These are phyloP conservation scores for Platichthys stellatus DNA, from an alignment of 2,113 vertebrate genomes.

Conservation along the genomic window DNA sequence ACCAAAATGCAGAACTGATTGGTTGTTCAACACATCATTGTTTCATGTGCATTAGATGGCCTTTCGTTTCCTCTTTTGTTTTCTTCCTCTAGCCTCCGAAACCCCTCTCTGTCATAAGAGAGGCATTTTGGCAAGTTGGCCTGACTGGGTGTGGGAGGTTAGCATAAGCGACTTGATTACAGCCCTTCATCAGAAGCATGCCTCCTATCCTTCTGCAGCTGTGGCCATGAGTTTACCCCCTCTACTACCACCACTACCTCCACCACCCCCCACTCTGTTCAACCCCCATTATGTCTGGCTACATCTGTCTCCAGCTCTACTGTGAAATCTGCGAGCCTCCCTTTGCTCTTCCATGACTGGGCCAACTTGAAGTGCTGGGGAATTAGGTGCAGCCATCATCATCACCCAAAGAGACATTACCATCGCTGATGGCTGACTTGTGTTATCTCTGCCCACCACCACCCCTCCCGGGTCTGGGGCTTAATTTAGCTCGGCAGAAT, in stretches of 20 bases:
- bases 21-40: conserved; percentile 33
- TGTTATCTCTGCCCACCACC: conserved; percentile 62
- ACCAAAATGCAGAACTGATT: conserved; percentile 45
- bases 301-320: conserved; percentile 63
- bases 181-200: conserved; percentile 64
- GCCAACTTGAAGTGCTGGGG: conserved; percentile 48
- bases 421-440: conserved; percentile 58
- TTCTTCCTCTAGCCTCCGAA: conserved; percentile 26
- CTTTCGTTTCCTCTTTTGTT: conserved; percentile 37
- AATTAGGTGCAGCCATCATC: conserved; percentile 56
- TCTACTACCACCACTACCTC: background rate
- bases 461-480: conserved; percentile 41
- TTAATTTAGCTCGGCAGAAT: conserved; percentile 67
- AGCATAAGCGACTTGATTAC: conserved; percentile 72
- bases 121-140: conserved; percentile 64
- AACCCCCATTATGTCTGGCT: conserved; percentile 56
- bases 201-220: conserved; percentile 73
- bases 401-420: conserved; percentile 56
- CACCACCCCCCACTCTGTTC: conserved; percentile 9
- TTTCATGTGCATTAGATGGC: conserved; percentile 17
- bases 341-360: conserved; percentile 49
- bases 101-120: conserved; percentile 59
- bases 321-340: conserved; percentile 45
- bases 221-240: conserved; percentile 53
- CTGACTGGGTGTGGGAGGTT: conserved; percentile 72